Conservation (phyloP, 2,888 invertebrate species). For the Orchestes rusci region DNA sequence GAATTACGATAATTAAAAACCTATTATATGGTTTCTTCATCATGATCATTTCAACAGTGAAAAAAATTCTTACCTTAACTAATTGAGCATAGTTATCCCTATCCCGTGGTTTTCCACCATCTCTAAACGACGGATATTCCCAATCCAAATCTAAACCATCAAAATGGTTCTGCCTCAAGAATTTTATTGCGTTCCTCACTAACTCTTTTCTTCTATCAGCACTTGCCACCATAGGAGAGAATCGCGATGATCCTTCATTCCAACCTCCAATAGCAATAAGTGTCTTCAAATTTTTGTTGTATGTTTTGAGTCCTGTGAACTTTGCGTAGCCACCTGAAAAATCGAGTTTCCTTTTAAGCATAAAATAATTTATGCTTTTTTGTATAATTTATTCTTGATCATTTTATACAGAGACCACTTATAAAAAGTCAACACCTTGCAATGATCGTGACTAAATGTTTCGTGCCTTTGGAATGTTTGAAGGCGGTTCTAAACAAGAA, state of each 20-base stretch:
- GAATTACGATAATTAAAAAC: no score
- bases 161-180: constrained; percentile 84
- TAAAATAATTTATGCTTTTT: no score
- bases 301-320: constrained; percentile 86
- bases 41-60: no score
- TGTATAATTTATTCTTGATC: no score
- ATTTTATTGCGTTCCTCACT: constrained; percentile 76
- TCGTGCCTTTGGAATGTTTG: no score
- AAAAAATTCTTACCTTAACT: constrained; percentile 55
- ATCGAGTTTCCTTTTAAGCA: no score
- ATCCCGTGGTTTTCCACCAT: constrained; percentile 75
- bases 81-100: constrained; percentile 81
- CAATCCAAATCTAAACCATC: constrained; percentile 91
- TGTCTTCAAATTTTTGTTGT: constrained; percentile 86
- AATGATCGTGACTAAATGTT: no score
- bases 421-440: no score
- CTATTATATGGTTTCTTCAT: no score
- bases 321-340: constrained; percentile 82
- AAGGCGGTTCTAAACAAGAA: no score
- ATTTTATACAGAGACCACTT: no score
- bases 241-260: constrained; percentile 85
- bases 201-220: constrained; percentile 70
- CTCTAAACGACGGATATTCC: constrained; percentile 80
- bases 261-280: constrained; percentile 88
- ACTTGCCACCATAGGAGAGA: constrained; percentile 83